Evolutionary conservation across 1,140 invertebrate species (phyloP), one percentile per base, ranked within the genome.

Genomic region (Propsilocerus akamusi): DNA sequence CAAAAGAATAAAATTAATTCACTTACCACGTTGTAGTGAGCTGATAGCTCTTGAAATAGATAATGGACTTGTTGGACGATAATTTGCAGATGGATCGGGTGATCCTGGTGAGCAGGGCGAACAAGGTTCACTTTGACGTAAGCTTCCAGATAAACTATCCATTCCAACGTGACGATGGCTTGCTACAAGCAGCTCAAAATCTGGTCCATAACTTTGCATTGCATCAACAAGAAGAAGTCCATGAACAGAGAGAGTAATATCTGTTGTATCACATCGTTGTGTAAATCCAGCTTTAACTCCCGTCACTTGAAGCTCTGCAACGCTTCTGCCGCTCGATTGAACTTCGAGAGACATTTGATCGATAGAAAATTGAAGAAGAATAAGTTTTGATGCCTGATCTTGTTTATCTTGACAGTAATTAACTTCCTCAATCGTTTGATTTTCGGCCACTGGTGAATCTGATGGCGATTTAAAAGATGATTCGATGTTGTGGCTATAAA

Each of bases 161-260:
- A 97, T 87, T 2, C 85, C 85, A 17, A 96, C 82, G 63, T 93
- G 86, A 61, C 87, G 87, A 68, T 96, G 92, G 64, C 90, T 95
- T 8, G 92, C 92, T 10, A 95, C 79, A 2, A 97, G 68, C 6
- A 97, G 67, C 62, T 96, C 92, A 72, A 94, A 97, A 69, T 97
- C 92, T 2, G 82, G 80, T 0, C 93, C 92, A 68, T 90, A 94
- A 7, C 86, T 90, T 65, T 97, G 93, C 54, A 96, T 70, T 37
- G 91, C 92, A 72, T 97, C 93, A 0, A 93, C 92, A 8, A 97
- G 64, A 8, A 97, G 69, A 47, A 97, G 71, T 54, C 88, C 88
- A 65, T 95, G 90, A 10, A 97, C 89, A 26, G 86, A 88, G 30
- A 97, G 73, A 1, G 80, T 79, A 8, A 91, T 66, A 51, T 77